phyloP scores from a whole-genome alignment of 2,888 invertebrate genomes.

The Onthophagus sagittarius region DNA sequence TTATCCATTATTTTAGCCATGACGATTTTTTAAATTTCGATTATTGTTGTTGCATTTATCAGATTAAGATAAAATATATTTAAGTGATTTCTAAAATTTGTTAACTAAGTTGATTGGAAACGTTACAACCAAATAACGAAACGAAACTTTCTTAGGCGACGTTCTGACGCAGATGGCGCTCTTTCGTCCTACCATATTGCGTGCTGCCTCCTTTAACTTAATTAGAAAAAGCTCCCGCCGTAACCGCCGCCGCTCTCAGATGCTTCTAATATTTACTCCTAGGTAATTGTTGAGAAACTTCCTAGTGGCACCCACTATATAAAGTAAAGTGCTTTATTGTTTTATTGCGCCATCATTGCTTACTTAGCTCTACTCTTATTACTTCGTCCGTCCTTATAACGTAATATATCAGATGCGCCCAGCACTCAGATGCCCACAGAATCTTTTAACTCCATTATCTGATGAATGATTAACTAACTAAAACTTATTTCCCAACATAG shows the following conservation, averaged over 20 bases:
- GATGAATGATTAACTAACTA: background rate
- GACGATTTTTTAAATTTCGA: too few relatives aligned
- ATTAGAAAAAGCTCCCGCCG: background rate
- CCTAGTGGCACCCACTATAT: background rate
- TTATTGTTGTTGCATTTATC: too few relatives aligned
- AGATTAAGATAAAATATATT: too few relatives aligned
- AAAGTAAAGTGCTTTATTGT: background rate
- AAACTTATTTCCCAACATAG: too few relatives aligned
- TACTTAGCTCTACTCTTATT: background rate
- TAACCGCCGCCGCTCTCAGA: background rate
- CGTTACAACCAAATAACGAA: background rate
- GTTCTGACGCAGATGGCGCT: background rate
- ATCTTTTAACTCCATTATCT: background rate
- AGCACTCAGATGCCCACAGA: background rate
- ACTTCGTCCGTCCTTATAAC: background rate
- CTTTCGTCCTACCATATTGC: background rate
- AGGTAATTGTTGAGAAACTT: background rate
- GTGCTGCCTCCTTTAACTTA: background rate
- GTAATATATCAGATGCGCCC: background rate
- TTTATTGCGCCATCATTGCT: background rate
- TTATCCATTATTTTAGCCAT: too few relatives aligned
- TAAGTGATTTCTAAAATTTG: too few relatives aligned
- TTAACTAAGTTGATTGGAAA: background rate
- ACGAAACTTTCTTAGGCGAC: background rate
- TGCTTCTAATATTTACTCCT: background rate